Conservation (phyloP, 2,888 invertebrate species). For the Lysandra coridon region DNA sequence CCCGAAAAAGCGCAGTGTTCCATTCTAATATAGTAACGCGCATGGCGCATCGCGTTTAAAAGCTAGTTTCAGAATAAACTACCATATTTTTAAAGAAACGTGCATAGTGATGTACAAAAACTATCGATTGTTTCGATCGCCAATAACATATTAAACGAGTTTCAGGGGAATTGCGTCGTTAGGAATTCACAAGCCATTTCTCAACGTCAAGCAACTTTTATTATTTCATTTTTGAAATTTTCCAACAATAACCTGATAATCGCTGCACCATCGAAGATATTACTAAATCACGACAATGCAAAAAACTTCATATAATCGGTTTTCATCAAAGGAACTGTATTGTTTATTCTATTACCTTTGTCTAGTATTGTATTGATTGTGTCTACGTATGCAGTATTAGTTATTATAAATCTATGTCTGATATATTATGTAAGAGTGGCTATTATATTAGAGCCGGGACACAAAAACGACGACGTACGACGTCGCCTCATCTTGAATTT, state of each 20-base stretch:
- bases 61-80: not conserved
- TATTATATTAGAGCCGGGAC: no score
- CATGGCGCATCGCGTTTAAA: not conserved
- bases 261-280: not conserved
- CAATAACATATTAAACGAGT: conserved; percentile 24
- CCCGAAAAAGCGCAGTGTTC: no score
- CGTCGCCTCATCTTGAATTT: no score
- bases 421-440: no score
- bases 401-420: no score
- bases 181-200: conserved; percentile 30
- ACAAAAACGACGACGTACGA: no score
- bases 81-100: not conserved
- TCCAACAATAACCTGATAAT: conserved; percentile 14
- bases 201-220: conserved; percentile 29
- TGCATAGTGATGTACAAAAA: conserved; percentile 12
- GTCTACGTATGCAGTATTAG: no score
- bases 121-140: conserved; percentile 25
- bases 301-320: not conserved
- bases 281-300: not conserved
- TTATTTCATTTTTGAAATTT: conserved; percentile 28
- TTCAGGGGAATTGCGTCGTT: conserved; percentile 27
- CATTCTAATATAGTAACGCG: no score
- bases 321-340: not conserved
- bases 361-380: no score
- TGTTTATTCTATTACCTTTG: not conserved